Base-by-base conservation (phyloP, 2,888 invertebrate species). In the Stenodera caucasica region DNA sequence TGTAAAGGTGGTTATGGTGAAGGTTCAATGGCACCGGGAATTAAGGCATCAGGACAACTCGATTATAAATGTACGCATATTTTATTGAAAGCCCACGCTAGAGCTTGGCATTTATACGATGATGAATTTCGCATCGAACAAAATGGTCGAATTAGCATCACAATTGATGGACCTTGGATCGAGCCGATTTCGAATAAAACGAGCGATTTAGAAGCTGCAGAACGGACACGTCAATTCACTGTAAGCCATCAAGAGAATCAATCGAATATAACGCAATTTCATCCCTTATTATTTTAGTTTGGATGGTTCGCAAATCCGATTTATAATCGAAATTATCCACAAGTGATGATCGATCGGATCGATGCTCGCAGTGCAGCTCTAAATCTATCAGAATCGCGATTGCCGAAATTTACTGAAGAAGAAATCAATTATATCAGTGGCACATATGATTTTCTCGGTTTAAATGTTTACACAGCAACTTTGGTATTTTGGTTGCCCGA, bases 401-500 rank as follows among this genome's bases (percentile, higher is more conserved):
- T 90, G 7, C 89, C 90, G 0, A 73, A 72, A 58, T 88, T 90
- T 70, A 86, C 85, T 0, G 15, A 70, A 0, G 81, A 85, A 26
- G 89, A 91, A 80, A 80, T 89, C 2, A 74, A 80, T 9, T 79
- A 81, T 55, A 84, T 91, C 29, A 79, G 78, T 26, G 87, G 84
- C 0, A 86, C 90, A 0, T 82, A 83, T 1, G 92, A 93, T 75
- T 90, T 88, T 77, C 81, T 92, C 56, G 91, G 90, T 0, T 75
- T 92, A n/a, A 92, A 92, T 75, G 84, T 88, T 55, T 93, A 92
- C 73, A 87, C 90, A 0, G 83, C 87, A 0, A 79, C 80, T 65
- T 69, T 86, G 68, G 82, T 78, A 83, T 37, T 29, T 21, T 37
- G 50, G 14, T 18, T 40, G 7, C 50, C 53, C 15, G 67, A 67